Conservation (phyloP, 2,113 vertebrate genomes). For the Corvus cornix region DNA sequence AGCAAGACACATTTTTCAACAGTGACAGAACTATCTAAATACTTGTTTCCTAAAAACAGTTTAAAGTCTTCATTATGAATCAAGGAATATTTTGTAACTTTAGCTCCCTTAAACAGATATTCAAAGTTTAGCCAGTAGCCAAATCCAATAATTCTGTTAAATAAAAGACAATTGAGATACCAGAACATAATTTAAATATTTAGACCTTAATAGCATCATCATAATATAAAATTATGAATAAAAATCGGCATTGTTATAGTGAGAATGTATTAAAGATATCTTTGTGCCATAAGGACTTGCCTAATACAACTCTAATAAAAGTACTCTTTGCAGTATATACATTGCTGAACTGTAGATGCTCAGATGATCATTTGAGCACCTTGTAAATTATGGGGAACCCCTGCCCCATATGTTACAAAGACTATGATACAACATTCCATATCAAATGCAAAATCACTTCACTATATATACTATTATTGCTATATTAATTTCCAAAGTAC, state of each 20-base stretch:
- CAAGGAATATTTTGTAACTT: background rate
- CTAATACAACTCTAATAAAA: background rate
- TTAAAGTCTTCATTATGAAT: background rate
- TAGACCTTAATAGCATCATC: background rate
- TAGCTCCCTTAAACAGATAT: background rate
- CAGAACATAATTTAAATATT: background rate
- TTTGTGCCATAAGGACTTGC: background rate
- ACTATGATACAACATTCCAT: background rate
- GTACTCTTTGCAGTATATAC: background rate
- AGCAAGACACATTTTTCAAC: background rate
- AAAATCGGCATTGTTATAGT: background rate
- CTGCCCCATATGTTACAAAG: background rate
- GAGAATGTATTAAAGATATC: background rate
- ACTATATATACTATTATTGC: conserved; percentile 37
- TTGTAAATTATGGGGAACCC: background rate
- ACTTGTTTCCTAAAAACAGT: background rate
- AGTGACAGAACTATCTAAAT: background rate
- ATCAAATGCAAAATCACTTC: conserved; percentile 7
- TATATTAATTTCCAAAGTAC: conserved; percentile 24
- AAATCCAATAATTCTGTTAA: background rate
- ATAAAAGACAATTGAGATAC: background rate
- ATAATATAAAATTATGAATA: background rate
- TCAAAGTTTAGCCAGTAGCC: background rate
- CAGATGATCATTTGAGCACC: background rate
- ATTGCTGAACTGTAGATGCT: background rate